Percentiles rank a stretch among this genome's conserved stretches.
phyloP scores from a whole-genome alignment of 2,113 vertebrate species.

The Megalops atlanticus region DNA sequence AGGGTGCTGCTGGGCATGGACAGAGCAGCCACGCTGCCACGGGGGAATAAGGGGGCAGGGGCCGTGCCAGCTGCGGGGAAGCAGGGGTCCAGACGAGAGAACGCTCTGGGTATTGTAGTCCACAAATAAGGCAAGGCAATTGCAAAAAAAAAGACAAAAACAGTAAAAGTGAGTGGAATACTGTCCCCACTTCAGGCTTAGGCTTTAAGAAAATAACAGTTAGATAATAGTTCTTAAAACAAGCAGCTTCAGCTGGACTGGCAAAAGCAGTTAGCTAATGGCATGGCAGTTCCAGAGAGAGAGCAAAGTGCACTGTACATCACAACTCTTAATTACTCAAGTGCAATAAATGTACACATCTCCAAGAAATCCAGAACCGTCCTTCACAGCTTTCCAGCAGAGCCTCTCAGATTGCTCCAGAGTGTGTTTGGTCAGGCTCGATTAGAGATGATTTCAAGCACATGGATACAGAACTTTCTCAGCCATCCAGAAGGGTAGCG shows the following conservation, averaged over 20 bases:
- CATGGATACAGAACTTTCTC: not conserved
- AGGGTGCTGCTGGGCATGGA: conserved; percentile 15
- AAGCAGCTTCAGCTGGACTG: too few species aligned
- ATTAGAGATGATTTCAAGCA: not conserved
- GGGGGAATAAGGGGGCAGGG: conserved; percentile 2
- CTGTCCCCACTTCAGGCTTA: not conserved
- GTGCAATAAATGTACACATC: not conserved
- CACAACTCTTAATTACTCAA: conserved; percentile 6
- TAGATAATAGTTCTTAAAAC: too few species aligned
- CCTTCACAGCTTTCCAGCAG: not conserved
- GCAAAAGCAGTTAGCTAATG: too few species aligned
- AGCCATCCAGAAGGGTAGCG: not conserved
- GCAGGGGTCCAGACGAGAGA: not conserved
- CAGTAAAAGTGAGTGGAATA: not conserved
- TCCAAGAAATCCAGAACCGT: not conserved
- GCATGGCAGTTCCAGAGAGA: not conserved
- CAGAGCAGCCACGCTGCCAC: conserved; percentile 34
- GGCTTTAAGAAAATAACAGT: not conserved
- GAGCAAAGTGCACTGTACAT: not conserved
- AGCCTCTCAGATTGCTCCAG: not conserved
- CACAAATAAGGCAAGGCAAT: not conserved
- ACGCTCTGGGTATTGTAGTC: not conserved
- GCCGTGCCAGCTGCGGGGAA: not conserved
- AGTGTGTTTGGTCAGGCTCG: not conserved
- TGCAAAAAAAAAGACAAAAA: not conserved